These are phyloP conservation scores for Gallirallus australis DNA, from an alignment of 2,797 vertebrate genomes.

Conservation along the genomic window DNA sequence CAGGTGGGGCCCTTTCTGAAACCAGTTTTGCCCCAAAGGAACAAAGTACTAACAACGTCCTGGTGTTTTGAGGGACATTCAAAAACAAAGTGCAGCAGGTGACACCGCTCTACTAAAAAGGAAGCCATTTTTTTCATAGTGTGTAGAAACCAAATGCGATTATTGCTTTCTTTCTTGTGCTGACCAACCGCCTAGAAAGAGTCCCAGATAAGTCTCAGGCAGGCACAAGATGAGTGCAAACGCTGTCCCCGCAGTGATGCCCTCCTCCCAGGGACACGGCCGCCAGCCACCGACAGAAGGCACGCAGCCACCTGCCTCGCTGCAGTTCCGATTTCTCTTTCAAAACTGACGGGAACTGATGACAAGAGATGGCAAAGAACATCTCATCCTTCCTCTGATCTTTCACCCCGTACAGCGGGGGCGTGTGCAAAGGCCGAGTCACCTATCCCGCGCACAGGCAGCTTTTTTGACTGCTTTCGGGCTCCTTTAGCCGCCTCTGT, in stretches of 20 bases:
- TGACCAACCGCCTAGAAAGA: neutral
- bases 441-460: neutral
- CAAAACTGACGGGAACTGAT: neutral
- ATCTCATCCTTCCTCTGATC: neutral
- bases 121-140: neutral
- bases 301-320: neutral
- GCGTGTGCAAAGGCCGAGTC: neutral
- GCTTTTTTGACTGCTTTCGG: accelerated
- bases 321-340: neutral
- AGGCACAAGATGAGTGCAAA: neutral
- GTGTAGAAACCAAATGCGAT: neutral
- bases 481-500: neutral
- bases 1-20: neutral
- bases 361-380: neutral
- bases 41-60: neutral
- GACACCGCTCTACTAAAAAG: neutral
- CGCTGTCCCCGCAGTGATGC: accelerated
- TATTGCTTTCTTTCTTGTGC: neutral
- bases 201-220: neutral
- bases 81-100: neutral
- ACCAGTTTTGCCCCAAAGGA: accelerated
- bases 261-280: neutral
- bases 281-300: neutral
- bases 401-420: neutral
- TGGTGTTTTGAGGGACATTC: neutral